phyloP scores from a whole-genome alignment of 2,797 vertebrate species.

The Chiroxiphia lanceolata region DNA sequence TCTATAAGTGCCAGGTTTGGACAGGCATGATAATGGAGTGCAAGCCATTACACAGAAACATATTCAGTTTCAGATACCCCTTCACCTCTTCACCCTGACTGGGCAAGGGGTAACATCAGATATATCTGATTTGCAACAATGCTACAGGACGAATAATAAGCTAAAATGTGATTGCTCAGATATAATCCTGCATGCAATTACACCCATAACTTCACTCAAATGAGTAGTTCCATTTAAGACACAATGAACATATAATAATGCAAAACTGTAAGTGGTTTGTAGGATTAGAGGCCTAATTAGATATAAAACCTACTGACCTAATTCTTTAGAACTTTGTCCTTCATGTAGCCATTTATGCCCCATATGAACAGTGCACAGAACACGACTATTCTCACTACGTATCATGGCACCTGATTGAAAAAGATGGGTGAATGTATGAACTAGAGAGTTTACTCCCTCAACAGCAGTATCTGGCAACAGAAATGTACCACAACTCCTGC shows the following conservation, averaged over 20 bases:
- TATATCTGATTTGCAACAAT: not conserved
- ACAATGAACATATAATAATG: not conserved
- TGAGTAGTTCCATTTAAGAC: not conserved
- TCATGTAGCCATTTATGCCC: not conserved
- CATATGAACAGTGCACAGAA: fast-evolving
- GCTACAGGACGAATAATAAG: not conserved
- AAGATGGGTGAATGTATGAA: not conserved
- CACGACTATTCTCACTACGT: not conserved
- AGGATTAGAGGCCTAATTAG: not conserved
- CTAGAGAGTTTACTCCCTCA: not conserved
- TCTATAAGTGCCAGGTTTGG: not conserved
- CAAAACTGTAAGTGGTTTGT: not conserved
- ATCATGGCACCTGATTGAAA: fast-evolving
- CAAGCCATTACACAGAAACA: constrained; percentile 1
- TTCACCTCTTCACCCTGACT: not conserved
- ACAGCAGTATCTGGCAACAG: not conserved
- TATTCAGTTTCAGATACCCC: not conserved
- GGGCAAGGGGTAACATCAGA: not conserved
- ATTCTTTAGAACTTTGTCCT: not conserved
- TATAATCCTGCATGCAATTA: not conserved
- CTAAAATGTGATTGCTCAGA: not conserved
- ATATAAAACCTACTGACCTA: not conserved
- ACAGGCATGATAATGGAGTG: not conserved
- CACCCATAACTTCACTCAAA: not conserved
- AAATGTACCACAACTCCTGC: not conserved